These are phyloP conservation scores for Bathynomus jamesi DNA, from an alignment of 1,140 invertebrate genomes.

Conservation along the genomic window DNA sequence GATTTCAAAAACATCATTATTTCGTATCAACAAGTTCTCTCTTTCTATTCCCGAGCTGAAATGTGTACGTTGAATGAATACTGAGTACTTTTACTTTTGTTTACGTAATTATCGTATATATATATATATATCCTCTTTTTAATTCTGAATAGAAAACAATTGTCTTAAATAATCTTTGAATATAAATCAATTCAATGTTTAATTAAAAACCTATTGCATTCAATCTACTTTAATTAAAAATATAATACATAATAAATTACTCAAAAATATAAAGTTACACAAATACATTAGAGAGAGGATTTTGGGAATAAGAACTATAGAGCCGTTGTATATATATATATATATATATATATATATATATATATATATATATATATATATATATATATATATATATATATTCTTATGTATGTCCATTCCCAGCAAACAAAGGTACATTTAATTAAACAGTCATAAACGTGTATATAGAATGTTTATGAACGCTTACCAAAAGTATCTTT, in stretches of 20 bases:
- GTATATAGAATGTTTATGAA: too few species aligned
- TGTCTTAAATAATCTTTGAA: not conserved
- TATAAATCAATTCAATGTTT: not conserved
- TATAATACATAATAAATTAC: too few species aligned
- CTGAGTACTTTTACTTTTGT: not conserved
- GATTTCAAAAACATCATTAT: not conserved
- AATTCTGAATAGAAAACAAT: not conserved
- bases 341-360: not conserved
- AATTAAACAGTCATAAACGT: not conserved
- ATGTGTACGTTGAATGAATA: not conserved
- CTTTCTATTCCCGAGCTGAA: not conserved
- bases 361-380: not conserved
- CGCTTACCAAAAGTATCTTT: too few species aligned
- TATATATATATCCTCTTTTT: not conserved
- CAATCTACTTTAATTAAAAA: not conserved
- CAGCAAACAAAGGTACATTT: not conserved
- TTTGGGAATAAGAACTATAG: too few species aligned
- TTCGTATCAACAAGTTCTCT: not conserved
- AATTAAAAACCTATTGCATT: not conserved
- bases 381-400: not conserved
- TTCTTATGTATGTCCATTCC: not conserved
- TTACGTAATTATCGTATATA: not conserved
- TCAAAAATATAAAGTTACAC: too few species aligned
- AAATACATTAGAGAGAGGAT: too few species aligned
- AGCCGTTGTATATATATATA: too few species aligned